Percentiles rank a stretch among this genome's conserved stretches.
These are phyloP conservation scores for Asobara japonica DNA, from an alignment of 1,140 invertebrate species.

Conservation along the genomic window DNA sequence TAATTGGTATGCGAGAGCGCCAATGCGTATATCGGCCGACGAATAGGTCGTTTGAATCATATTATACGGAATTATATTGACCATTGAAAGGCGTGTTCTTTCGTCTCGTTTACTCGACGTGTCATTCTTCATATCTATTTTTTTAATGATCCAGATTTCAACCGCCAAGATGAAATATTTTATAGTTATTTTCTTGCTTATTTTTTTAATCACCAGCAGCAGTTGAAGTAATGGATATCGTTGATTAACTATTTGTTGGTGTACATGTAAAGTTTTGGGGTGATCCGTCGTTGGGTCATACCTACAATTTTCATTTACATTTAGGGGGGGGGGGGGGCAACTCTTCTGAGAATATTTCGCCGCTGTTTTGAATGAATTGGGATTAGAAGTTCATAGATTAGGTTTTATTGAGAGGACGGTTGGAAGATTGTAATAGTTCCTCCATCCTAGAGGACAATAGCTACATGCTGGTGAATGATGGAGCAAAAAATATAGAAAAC, in stretches of 20 bases:
- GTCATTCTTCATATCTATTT: conserved; percentile 14
- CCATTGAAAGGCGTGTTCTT: conserved; percentile 19
- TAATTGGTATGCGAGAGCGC: background rate
- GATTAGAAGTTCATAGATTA: too few species aligned
- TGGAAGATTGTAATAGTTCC: too few species aligned
- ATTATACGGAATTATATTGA: conserved; percentile 10
- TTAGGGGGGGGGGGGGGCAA: too few species aligned
- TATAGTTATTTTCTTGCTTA: background rate
- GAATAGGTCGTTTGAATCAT: conserved; percentile 3
- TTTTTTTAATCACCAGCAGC: background rate
- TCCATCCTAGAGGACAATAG: too few species aligned
- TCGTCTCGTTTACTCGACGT: background rate
- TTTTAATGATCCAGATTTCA: background rate
- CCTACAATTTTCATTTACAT: background rate
- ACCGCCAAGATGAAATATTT: too few species aligned
- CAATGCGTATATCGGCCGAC: background rate
- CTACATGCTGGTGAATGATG: too few species aligned
- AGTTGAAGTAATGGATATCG: conserved; percentile 1
- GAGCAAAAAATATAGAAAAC: too few species aligned
- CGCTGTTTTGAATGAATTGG: too few species aligned
- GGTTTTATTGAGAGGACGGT: too few species aligned
- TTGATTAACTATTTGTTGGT: background rate
- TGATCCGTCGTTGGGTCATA: background rate
- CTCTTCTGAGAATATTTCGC: too few species aligned
- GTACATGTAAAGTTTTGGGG: background rate